phyloP scores from a whole-genome alignment of 2,113 vertebrate species.

The Probosciger aterrimus region DNA sequence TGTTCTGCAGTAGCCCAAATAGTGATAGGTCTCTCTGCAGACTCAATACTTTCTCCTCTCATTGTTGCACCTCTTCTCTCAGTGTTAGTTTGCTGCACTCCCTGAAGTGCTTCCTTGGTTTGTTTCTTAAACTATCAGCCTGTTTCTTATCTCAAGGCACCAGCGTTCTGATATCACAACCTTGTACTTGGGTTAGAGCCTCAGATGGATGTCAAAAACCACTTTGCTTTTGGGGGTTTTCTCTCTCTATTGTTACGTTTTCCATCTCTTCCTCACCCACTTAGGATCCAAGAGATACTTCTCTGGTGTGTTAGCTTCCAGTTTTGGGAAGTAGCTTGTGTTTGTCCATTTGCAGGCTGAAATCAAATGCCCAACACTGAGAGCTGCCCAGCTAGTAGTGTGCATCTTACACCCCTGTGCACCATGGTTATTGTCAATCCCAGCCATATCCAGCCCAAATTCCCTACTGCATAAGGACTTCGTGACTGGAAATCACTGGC shows the following conservation, averaged over 20 bases:
- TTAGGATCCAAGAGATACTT: not conserved
- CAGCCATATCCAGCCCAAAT: not conserved
- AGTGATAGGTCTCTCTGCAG: not conserved
- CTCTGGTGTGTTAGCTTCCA: not conserved
- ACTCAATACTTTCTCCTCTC: not conserved
- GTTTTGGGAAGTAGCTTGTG: not conserved
- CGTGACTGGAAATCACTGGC: not conserved
- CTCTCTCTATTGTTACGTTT: not conserved
- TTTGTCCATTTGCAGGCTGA: not conserved
- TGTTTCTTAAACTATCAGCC: not conserved
- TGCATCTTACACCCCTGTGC: rapidly evolving
- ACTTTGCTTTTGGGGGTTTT: not conserved
- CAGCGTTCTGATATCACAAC: not conserved
- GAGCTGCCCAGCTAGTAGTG: not conserved
- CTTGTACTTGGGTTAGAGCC: not conserved
- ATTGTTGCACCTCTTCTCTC: not conserved
- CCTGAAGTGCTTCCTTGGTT: not conserved
- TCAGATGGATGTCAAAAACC: not conserved
- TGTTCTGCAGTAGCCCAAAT: not conserved
- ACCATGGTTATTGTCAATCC: not conserved
- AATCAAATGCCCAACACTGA: not conserved
- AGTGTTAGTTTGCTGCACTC: not conserved
- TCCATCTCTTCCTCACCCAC: not conserved
- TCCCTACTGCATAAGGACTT: not conserved
- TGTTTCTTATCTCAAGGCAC: not conserved